Evolutionary conservation across 2,113 vertebrate genomes (phyloP).

Genomic region (Falcunculus frontatus): DNA sequence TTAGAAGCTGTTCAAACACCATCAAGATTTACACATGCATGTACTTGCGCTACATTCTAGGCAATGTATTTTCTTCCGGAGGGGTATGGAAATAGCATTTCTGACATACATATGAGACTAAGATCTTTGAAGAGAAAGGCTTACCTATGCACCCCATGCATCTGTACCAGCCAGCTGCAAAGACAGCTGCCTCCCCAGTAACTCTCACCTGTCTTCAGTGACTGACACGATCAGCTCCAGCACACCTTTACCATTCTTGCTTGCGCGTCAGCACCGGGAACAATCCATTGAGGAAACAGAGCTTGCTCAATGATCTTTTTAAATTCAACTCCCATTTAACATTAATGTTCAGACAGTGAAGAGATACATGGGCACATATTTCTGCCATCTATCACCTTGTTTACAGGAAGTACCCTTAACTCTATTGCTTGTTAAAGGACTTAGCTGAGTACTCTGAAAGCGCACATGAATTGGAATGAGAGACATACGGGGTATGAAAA

Average conservation of each 20-base stretch:
- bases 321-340: background rate
- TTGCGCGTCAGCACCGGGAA: fast-evolving
- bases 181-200: background rate
- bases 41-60: background rate
- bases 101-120: background rate
- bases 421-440: background rate
- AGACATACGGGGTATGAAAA: background rate
- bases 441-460: background rate
- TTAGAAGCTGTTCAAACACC: background rate
- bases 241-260: background rate
- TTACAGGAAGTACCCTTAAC: background rate
- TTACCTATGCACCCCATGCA: background rate
- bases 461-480: background rate
- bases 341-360: background rate
- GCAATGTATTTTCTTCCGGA: background rate
- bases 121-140: background rate
- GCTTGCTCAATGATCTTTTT: background rate
- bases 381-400: background rate
- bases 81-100: background rate
- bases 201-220: background rate
- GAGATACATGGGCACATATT: background rate
- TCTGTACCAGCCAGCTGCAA: background rate
- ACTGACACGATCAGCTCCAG: background rate
- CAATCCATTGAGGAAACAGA: background rate
- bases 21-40: background rate